Conservation (phyloP, 2,113 vertebrate species). For the Ailurus styani region DNA sequence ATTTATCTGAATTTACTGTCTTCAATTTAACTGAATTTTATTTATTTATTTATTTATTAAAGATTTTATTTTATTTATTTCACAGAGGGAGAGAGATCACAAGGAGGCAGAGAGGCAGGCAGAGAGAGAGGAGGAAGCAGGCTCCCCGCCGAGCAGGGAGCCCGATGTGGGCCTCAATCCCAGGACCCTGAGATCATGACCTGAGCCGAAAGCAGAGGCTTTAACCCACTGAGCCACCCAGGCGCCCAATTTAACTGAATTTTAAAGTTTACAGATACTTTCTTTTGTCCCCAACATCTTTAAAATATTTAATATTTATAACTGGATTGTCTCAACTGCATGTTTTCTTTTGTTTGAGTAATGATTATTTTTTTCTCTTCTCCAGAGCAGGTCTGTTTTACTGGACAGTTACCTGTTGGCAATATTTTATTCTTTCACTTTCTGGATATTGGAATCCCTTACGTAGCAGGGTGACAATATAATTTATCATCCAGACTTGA, state of each 20-base stretch:
- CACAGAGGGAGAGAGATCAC: too few relatives aligned
- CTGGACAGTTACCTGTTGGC: background rate
- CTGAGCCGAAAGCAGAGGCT: too few relatives aligned
- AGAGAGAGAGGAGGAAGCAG: too few relatives aligned
- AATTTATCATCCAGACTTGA: conserved; percentile 1
- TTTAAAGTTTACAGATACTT: background rate
- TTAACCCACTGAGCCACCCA: too few relatives aligned
- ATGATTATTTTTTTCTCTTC: background rate
- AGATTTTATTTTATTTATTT: too few relatives aligned
- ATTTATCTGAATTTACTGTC: background rate
- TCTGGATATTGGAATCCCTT: background rate
- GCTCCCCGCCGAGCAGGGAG: too few relatives aligned
- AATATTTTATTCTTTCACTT: background rate
- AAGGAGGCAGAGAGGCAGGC: too few relatives aligned
- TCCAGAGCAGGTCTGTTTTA: background rate
- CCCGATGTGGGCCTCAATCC: too few relatives aligned
- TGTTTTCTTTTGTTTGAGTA: background rate
- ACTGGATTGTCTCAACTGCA: background rate
- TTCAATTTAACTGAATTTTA: background rate
- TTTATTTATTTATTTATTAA: too few relatives aligned
- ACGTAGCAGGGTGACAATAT: background rate
- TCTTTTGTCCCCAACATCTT: background rate
- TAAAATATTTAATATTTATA: conserved; percentile 11
- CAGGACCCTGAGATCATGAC: too few relatives aligned
- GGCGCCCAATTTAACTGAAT: background rate